phyloP scores from a whole-genome alignment of 2,888 invertebrate genomes.

The Acleris holmiana region DNA sequence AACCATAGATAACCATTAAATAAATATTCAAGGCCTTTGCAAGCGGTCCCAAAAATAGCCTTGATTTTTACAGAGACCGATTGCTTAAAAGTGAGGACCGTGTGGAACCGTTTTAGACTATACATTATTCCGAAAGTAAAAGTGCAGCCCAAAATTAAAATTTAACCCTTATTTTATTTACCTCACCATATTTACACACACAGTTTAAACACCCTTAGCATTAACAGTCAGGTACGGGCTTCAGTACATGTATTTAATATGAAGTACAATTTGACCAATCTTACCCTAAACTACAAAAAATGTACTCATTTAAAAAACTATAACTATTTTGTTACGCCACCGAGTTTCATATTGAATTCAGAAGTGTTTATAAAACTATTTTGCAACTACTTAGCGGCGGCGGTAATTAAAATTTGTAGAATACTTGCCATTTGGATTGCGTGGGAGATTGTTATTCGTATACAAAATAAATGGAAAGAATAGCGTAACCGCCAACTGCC shows the following conservation, averaged over 20 bases:
- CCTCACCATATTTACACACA: no score
- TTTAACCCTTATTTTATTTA: no score
- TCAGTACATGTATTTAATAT: no score
- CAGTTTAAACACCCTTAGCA: no score
- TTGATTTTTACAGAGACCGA: not conserved
- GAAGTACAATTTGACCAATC: not conserved
- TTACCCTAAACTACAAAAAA: not conserved
- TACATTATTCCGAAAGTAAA: no score
- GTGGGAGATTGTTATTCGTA: no score
- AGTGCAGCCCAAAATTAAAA: no score
- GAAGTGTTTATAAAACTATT: conserved; percentile 19
- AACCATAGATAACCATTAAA: conserved; percentile 18
- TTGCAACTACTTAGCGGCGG: conserved; percentile 9
- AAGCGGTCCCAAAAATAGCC: not conserved
- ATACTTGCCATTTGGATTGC: conserved; percentile 9
- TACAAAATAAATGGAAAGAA: no score
- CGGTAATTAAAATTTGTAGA: conserved; percentile 26
- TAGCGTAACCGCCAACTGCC: no score
- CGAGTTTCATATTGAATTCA: not conserved
- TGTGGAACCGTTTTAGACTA: no score
- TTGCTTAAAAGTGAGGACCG: not conserved
- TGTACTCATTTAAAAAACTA: not conserved
- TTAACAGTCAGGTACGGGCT: no score
- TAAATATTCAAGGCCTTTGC: not conserved
- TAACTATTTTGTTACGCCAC: not conserved